These are phyloP conservation scores for Thera britannica DNA, from an alignment of 2,888 invertebrate species.

Conservation along the genomic window DNA sequence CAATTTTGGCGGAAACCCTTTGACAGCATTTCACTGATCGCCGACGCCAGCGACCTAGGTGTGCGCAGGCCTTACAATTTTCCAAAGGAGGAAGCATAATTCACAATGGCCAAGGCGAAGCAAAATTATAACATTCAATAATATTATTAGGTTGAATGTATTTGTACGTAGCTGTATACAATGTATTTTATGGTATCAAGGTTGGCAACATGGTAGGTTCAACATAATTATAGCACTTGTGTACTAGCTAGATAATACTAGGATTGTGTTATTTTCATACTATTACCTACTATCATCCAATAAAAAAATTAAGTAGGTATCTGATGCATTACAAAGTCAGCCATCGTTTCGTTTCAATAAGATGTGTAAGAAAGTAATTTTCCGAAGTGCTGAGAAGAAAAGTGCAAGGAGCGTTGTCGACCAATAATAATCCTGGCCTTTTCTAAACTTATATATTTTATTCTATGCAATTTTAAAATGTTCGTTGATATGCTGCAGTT, in stretches of 20 bases:
- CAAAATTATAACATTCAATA: constrained; percentile 69
- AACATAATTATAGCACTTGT: background rate
- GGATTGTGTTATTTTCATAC: background rate
- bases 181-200: constrained; percentile 25
- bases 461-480: background rate
- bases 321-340: no score
- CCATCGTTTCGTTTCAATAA: no score
- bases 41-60: no score
- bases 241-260: background rate
- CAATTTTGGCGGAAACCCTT: no score
- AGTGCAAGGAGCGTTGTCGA: no score
- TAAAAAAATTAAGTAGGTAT: background rate
- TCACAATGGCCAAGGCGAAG: constrained; percentile 70
- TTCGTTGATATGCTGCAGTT: no score
- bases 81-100: constrained; percentile 79
- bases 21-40: no score
- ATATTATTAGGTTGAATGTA: constrained; percentile 18
- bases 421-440: background rate
- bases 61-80: constrained; percentile 63
- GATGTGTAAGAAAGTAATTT: no score
- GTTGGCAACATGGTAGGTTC: constrained; percentile 23
- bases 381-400: no score
- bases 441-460: background rate
- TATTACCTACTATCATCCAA: background rate
- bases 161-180: background rate